These are phyloP conservation scores for Plebejus anna DNA, from an alignment of 2,888 invertebrate species.

Conservation along the genomic window DNA sequence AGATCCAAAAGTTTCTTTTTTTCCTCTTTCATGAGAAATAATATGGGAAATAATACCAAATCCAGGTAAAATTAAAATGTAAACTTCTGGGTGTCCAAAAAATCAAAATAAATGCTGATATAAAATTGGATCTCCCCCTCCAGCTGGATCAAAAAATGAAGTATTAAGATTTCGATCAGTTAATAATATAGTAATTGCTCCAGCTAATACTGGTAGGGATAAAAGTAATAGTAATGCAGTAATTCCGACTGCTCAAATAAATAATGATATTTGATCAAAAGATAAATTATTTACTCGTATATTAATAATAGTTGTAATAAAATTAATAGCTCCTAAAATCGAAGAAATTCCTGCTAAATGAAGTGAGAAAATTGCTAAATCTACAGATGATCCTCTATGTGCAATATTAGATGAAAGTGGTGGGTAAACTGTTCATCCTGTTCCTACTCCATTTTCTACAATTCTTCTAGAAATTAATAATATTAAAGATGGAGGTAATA, in stretches of 20 bases:
- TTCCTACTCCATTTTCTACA: slow-evolving; percentile 85
- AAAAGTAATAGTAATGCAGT: slow-evolving; percentile 79
- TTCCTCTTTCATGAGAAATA: slow-evolving; percentile 86
- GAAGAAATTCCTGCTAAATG: slow-evolving; percentile 87
- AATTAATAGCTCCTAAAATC: slow-evolving; percentile 89
- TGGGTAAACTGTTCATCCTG: slow-evolving; percentile 89
- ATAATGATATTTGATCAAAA: slow-evolving; percentile 84
- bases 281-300: slow-evolving; percentile 81
- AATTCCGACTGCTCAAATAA: slow-evolving; percentile 85
- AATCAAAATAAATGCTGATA: slow-evolving; percentile 94
- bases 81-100: slow-evolving; percentile 93
- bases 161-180: slow-evolving; percentile 90
- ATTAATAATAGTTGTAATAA: slow-evolving; percentile 88
- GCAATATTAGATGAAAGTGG: slow-evolving; percentile 82
- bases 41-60: slow-evolving; percentile 91
- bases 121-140: slow-evolving; percentile 89
- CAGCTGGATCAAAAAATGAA: slow-evolving; percentile 88
- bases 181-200: slow-evolving; percentile 88
- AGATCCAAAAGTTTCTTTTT: slow-evolving; percentile 86
- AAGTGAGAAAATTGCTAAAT: slow-evolving; percentile 87
- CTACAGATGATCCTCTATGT: slow-evolving; percentile 84
- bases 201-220: slow-evolving; percentile 87
- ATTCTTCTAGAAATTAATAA: slow-evolving; percentile 82
- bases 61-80: slow-evolving; percentile 91
- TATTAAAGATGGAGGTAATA: slow-evolving; percentile 85